Percentiles rank a stretch among this genome's conserved stretches.
Evolutionary conservation across 2,113 vertebrate species (phyloP).

Genomic region (Heterocephalus glaber): DNA sequence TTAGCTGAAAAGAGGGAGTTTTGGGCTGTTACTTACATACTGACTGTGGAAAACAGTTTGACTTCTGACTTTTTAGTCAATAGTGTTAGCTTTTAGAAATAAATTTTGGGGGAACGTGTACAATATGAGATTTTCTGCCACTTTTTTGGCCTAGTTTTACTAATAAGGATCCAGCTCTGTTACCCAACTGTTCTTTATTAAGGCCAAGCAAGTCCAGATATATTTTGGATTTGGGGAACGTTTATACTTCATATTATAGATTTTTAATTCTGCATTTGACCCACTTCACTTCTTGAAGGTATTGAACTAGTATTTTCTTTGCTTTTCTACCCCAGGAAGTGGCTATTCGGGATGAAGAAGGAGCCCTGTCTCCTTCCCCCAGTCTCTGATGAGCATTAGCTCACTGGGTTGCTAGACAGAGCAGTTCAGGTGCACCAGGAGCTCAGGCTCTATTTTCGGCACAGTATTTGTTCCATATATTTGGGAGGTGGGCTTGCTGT

Average conservation of each 20-base stretch:
- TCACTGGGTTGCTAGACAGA: too few species aligned
- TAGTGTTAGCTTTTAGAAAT: slow-evolving; percentile 5
- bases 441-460: background rate
- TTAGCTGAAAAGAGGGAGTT: background rate
- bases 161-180: background rate
- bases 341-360: background rate
- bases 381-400: background rate
- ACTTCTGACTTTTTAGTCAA: background rate
- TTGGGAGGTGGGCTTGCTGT: background rate
- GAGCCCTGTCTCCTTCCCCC: background rate
- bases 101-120: background rate
- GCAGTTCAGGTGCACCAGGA: background rate
- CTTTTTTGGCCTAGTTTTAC: slow-evolving; percentile 26
- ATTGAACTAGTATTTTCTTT: background rate
- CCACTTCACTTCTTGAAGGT: slow-evolving; percentile 21
- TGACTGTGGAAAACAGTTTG: slow-evolving; percentile 26
- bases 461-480: background rate
- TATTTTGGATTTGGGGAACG: slow-evolving; percentile 20
- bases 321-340: background rate
- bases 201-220: slow-evolving; percentile 38
- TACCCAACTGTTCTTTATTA: slow-evolving; percentile 51
- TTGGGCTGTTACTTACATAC: background rate
- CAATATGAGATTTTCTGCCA: slow-evolving; percentile 1
- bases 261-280: slow-evolving; percentile 20
- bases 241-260: background rate